These are phyloP conservation scores for Silurus lanzhouensis DNA, from an alignment of 2,797 vertebrate species.

Conservation along the genomic window DNA sequence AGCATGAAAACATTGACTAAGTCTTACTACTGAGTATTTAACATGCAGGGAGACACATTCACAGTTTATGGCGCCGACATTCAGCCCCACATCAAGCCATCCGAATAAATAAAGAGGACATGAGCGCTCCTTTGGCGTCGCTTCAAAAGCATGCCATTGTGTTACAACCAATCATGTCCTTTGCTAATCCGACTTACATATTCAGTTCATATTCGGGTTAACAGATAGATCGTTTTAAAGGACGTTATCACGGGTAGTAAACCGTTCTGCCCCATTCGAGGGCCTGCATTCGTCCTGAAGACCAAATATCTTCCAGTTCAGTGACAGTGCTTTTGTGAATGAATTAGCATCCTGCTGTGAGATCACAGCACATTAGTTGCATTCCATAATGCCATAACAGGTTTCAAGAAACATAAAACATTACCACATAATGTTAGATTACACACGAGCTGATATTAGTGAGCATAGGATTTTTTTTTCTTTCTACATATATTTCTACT, in stretches of 20 bases:
- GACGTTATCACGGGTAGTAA: constrained; percentile 16
- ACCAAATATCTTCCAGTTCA: constrained; percentile 70
- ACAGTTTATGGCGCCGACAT: background rate
- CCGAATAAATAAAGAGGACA: constrained; percentile 18
- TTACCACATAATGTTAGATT: background rate
- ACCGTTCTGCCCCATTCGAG: background rate
- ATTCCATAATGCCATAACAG: constrained; percentile 40
- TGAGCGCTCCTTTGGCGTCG: background rate
- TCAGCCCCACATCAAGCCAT: constrained; percentile 17
- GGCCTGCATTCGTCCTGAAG: constrained; percentile 54
- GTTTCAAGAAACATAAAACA: background rate
- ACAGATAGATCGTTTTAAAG: constrained; percentile 9
- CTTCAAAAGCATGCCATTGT: constrained; percentile 15
- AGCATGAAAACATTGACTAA: background rate
- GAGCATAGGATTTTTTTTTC: background rate
- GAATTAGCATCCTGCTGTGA: constrained; percentile 56
- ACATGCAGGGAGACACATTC: background rate
- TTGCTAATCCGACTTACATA: background rate
- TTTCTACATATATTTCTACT: too few relatives aligned
- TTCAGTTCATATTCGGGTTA: background rate
- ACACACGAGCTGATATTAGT: background rate
- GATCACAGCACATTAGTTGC: constrained; percentile 58
- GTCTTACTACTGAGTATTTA: constrained; percentile 12
- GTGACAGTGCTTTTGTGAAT: constrained; percentile 62
- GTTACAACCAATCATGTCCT: constrained; percentile 8